phyloP scores from a whole-genome alignment of 1,140 invertebrate genomes.

The Drosophila ogumai region DNA sequence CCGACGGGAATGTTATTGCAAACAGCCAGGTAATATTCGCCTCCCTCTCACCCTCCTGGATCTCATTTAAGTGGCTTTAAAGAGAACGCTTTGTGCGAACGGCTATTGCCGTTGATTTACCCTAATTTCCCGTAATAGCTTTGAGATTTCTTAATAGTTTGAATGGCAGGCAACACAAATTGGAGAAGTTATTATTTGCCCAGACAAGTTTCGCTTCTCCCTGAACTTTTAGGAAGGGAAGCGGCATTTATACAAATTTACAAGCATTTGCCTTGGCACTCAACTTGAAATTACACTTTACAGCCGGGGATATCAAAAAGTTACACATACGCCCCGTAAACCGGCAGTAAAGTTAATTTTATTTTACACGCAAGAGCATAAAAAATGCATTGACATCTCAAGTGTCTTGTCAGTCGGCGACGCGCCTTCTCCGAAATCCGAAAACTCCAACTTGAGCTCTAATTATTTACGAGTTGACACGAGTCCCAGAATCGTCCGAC shows the following conservation, averaged over 20 bases:
- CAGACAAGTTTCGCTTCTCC: background rate
- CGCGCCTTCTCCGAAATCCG: conserved; percentile 14
- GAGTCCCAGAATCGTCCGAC: conserved; percentile 7
- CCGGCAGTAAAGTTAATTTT: conserved; percentile 45
- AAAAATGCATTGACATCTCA: conserved; percentile 43
- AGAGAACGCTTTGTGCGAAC: background rate
- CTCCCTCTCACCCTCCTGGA: background rate
- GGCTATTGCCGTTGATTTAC: background rate
- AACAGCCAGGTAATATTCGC: conserved; percentile 6
- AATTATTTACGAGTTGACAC: conserved; percentile 72
- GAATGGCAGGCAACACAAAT: background rate
- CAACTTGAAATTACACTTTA: conserved; percentile 34
- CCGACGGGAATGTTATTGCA: conserved; percentile 2
- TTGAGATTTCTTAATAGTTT: conserved; percentile 14
- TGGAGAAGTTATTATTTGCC: conserved; percentile 3
- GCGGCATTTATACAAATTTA: conserved; percentile 27
- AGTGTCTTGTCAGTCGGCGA: conserved; percentile 37
- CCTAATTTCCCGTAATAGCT: background rate
- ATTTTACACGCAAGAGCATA: conserved; percentile 33
- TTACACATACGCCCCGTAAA: conserved; percentile 42
- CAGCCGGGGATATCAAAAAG: conserved; percentile 37
- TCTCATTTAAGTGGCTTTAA: background rate
- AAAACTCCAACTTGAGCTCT: conserved; percentile 45
- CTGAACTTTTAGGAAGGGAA: background rate
- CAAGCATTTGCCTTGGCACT: conserved; percentile 25